These are phyloP conservation scores for Agrypnia vestita DNA, from an alignment of 1,140 invertebrate species.

Conservation along the genomic window DNA sequence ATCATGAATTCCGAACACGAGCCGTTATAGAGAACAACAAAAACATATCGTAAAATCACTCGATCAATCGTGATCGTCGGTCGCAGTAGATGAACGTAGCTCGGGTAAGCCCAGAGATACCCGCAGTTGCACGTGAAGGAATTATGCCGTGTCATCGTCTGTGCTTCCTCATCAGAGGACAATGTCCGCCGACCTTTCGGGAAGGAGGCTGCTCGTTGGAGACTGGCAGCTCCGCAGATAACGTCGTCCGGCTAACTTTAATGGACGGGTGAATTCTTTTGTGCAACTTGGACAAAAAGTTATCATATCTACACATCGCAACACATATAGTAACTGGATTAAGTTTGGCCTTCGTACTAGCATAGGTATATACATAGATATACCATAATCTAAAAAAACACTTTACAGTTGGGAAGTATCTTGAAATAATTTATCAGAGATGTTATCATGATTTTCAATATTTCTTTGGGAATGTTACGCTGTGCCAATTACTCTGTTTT, in stretches of 20 bases:
- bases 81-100: not conserved
- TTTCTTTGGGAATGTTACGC: too few relatives aligned
- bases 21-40: not conserved
- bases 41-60: not conserved
- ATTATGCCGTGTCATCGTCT: constrained; percentile 3
- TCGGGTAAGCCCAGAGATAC: not conserved
- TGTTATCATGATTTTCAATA: too few relatives aligned
- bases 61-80: constrained; percentile 1
- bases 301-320: too few relatives aligned
- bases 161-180: not conserved
- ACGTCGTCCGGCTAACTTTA: not conserved
- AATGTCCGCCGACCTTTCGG: constrained; percentile 19
- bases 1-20: not conserved
- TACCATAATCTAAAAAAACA: too few relatives aligned
- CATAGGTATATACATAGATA: too few relatives aligned
- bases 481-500: too few relatives aligned
- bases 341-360: too few relatives aligned
- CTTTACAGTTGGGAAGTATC: too few relatives aligned
- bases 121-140: constrained; percentile 3
- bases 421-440: too few relatives aligned
- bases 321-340: too few relatives aligned
- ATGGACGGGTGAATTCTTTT: too few relatives aligned
- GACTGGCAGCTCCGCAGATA: not conserved
- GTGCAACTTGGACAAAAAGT: too few relatives aligned
- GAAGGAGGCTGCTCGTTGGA: not conserved